Evolutionary conservation across 2,888 invertebrate species (phyloP).

Genomic region (Andrena bucephala): DNA sequence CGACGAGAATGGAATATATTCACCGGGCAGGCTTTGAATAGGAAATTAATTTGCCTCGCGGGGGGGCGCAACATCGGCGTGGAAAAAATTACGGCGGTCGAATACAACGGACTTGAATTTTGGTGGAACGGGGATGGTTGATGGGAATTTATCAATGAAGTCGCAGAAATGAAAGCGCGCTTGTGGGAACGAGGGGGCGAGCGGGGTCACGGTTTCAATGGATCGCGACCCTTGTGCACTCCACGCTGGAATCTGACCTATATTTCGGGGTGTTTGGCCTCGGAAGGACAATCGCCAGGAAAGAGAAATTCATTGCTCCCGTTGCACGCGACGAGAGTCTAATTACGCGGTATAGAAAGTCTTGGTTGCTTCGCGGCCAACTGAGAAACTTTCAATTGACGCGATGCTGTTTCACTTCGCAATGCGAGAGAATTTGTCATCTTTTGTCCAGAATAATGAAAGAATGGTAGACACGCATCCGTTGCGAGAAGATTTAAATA

Average conservation of each 20-base stretch:
- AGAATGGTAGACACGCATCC: too few species aligned
- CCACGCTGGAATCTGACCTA: slow-evolving; percentile 29
- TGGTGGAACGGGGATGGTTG: background rate
- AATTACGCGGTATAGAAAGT: background rate
- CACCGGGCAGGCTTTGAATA: too few species aligned
- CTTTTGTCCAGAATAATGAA: background rate
- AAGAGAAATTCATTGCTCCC: slow-evolving; percentile 17
- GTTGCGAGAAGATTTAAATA: too few species aligned
- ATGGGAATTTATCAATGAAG: slow-evolving; percentile 24
- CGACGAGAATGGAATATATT: background rate
- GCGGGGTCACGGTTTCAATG: slow-evolving; percentile 3
- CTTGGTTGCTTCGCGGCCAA: background rate
- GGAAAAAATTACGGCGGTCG: background rate
- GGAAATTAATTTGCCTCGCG: background rate
- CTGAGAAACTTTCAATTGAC: background rate
- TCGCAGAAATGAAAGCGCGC: background rate
- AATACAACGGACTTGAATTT: background rate
- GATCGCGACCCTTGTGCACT: background rate
- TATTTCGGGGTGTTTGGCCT: slow-evolving; percentile 16
- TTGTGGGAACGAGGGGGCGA: slow-evolving; percentile 4
- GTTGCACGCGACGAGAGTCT: background rate
- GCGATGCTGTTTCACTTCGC: background rate
- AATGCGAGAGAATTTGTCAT: too few species aligned
- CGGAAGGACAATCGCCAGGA: slow-evolving; percentile 9
- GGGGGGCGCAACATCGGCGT: background rate